phyloP scores from a whole-genome alignment of 2,113 vertebrate genomes.

The Plecturocebus donacophilus region DNA sequence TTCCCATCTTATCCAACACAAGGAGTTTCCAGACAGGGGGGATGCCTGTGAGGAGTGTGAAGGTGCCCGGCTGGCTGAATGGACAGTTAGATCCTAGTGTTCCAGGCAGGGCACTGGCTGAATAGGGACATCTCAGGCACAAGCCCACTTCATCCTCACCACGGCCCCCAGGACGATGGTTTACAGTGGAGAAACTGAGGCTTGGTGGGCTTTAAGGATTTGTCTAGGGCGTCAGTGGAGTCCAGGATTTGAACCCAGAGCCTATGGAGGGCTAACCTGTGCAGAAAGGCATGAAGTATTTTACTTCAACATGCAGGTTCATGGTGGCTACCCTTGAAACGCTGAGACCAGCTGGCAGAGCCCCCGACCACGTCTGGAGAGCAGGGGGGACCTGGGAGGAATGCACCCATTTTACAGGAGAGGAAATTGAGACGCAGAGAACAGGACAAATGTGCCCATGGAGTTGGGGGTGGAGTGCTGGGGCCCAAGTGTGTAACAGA shows the following conservation, averaged over 20 bases:
- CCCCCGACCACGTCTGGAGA: not conserved
- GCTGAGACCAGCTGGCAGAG: not conserved
- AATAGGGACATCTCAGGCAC: not conserved
- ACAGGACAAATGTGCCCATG: fast-evolving
- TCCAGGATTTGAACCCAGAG: not conserved
- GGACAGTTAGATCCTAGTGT: not conserved
- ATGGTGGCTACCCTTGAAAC: fast-evolving
- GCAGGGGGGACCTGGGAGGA: not conserved
- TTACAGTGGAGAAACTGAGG: fast-evolving
- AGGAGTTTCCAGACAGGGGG: not conserved
- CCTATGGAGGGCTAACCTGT: fast-evolving
- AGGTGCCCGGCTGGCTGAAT: not conserved
- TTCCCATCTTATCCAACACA: not conserved
- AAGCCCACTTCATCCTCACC: not conserved
- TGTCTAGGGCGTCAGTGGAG: not conserved
- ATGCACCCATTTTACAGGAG: not conserved
- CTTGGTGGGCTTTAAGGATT: not conserved
- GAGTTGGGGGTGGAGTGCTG: not conserved
- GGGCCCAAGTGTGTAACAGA: too few species aligned
- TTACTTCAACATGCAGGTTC: not conserved
- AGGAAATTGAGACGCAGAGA: not conserved
- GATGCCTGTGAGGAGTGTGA: not conserved
- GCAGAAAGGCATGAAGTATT: not conserved
- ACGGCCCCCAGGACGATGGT: fast-evolving
- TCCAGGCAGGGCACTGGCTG: not conserved